Base-by-base conservation (phyloP, 2,888 invertebrate species). In the Erannis defoliaria region DNA sequence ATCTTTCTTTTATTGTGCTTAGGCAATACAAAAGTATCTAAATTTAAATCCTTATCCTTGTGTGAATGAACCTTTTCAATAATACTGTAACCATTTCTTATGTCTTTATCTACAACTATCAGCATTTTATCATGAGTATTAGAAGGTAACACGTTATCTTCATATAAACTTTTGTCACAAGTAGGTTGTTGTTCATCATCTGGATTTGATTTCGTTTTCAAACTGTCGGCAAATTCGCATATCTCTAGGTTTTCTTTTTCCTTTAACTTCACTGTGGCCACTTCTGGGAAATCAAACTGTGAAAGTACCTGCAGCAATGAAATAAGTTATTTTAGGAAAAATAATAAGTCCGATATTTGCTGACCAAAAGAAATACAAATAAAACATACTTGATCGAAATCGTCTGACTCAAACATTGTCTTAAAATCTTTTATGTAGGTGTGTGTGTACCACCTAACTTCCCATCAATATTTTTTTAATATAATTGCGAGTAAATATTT, bases 381-480 rank as follows among this genome's bases (percentile, higher is more conserved):
- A 55, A 31, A 49, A 54, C 21, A 58, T 77, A 93, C 92, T 83
- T 92, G 85, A 66, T 93, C 92, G 66, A 85, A 92, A 68, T 92
- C 92, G 68, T 93, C 92, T 0, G 91, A 89, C 74, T 93, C 92
- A 72, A 93, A 93, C 92, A 93, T 92, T 70, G 45, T 73, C 12
- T 16, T 35, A 29, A 19, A 38, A 38, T 14, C 2, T 18, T 18
- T 35, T n/a, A 16, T 12, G 5, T n/a, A n/a, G n/a, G n/a, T n/a
- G n/a, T n/a, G n/a, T n/a, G n/a, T n/a, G n/a, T n/a, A n/a, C n/a
- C n/a, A n/a, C n/a, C n/a, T n/a, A n/a, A n/a, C 1, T 37, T n/a
- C 2, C 33, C 12, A 35, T n/a, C n/a, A n/a, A n/a, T n/a, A n/a
- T n/a, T n/a, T n/a, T n/a, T n/a, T n/a, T n/a, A n/a, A n/a, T n/a